phyloP scores from a whole-genome alignment of 2,113 vertebrate species.

The Nothoprocta pentlandii region DNA sequence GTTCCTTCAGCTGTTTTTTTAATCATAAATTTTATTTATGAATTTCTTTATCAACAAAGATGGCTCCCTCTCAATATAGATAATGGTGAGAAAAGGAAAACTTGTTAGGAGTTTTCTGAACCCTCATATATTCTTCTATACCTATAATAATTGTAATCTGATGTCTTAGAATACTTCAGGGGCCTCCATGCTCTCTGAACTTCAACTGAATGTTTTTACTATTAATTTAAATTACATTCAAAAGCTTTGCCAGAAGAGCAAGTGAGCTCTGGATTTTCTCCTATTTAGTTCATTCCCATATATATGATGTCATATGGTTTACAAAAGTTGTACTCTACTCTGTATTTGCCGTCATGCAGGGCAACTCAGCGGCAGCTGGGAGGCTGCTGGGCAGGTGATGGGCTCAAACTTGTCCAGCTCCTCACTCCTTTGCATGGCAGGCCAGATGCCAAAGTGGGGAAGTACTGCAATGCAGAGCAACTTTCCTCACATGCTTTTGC shows the following conservation, averaged over 20 bases:
- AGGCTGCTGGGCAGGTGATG: not conserved
- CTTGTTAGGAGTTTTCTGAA: not conserved
- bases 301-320: not conserved
- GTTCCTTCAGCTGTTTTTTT: not conserved
- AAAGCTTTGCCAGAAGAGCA: not conserved
- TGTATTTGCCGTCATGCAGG: not conserved
- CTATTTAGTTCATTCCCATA: not conserved
- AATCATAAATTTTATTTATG: not conserved
- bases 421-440: not conserved
- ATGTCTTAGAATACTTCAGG: not conserved
- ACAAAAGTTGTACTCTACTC: not conserved
- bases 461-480: not conserved
- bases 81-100: not conserved
- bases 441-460: not conserved
- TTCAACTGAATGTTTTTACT: not conserved
- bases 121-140: not conserved
- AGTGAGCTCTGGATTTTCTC: not conserved
- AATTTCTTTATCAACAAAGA: not conserved
- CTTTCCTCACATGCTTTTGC: not conserved
- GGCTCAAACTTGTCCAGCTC: not conserved
- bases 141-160: not conserved
- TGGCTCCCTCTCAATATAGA: not conserved
- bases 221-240: not conserved
- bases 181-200: not conserved
- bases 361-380: not conserved